A percentile compares a stretch with the other conserved stretches of the same genome.
Conservation (phyloP, 2,113 vertebrate genomes). For the Callorhinus ursinus region DNA sequence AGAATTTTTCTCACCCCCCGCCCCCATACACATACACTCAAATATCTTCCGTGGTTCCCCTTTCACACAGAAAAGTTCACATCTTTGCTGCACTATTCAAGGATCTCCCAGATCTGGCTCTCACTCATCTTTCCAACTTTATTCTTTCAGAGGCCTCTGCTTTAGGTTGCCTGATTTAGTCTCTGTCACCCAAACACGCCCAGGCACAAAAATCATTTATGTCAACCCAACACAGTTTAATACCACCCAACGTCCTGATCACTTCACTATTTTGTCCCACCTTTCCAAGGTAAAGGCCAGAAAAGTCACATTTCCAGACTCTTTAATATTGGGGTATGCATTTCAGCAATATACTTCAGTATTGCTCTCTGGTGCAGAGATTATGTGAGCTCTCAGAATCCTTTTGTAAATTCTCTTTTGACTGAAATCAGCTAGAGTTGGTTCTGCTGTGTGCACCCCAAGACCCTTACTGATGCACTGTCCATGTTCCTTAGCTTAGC, state of each 20-base stretch:
- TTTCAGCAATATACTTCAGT: not conserved
- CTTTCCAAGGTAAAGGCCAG: not conserved
- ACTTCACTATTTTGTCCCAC: not conserved
- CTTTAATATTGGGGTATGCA: not conserved
- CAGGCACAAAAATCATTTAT: not conserved
- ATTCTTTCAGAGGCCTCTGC: not conserved
- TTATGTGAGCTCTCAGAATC: not conserved
- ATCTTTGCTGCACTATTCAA: not conserved
- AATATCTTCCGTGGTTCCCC: not conserved
- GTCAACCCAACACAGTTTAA: not conserved
- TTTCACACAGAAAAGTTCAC: not conserved
- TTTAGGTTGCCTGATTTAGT: not conserved
- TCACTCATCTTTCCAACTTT: not conserved
- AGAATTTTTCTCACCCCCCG: not conserved
- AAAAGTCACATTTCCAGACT: not conserved
- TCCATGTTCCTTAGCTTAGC: not conserved
- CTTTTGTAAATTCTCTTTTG: not conserved
- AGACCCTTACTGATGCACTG: not conserved
- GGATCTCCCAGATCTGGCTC: not conserved
- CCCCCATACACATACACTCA: not conserved
- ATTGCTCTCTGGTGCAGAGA: not conserved
- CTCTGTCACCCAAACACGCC: not conserved
- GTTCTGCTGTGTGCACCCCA: not conserved
- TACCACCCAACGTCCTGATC: not conserved
- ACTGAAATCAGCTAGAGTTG: not conserved